Evolutionary conservation across 2,888 invertebrate genomes (phyloP), one percentile per base, ranked within the genome.

Genomic region (Ormyrus pomaceus): DNA sequence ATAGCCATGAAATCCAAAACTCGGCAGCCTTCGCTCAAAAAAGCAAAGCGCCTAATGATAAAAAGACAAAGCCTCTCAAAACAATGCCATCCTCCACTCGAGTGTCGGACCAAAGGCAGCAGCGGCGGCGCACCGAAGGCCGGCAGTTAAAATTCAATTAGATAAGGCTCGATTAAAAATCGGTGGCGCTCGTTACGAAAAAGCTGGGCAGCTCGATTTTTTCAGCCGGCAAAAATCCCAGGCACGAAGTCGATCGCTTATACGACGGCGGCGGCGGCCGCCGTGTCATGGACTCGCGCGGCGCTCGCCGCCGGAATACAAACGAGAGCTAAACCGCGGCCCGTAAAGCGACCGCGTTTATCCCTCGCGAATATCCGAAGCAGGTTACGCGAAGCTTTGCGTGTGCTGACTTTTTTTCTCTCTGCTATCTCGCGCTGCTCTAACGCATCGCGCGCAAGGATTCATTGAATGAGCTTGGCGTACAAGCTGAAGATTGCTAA

Each of bases 241-340:
- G 19, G 71, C 58, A 70, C 62, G 62, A 13, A 50, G 59, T 48
- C 46, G 2, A 64, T 58, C 64, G 65, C 53, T 62, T 74, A 58
- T 62, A 66, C 64, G 56, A 11, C 56, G 34, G 9, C 45, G 13
- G 45, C 34, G 55, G 55, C 46, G 11, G 82, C 75, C 68, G 34
- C 0, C 81, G 83, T 86, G 86, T 85, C 86, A 85, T 78, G 85
- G 85, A 81, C 84, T 77, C 80, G 83, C 83, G 82, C 80, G 81
- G 34, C 70, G 77, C 74, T 58, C 82, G 80, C 64, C 78, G 34
- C 53, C 75, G 71, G 86, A 85, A 86, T 86, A 85, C 83, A 83
- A 85, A 86, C 83, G 81, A 84, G 62, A 3, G 48, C 64, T 19
- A 55, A 7, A 48, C 55, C 9, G n/a, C 68, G 53, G 11, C 53